Conservation (phyloP, 2,113 vertebrate genomes). For the Cacatua alba region DNA sequence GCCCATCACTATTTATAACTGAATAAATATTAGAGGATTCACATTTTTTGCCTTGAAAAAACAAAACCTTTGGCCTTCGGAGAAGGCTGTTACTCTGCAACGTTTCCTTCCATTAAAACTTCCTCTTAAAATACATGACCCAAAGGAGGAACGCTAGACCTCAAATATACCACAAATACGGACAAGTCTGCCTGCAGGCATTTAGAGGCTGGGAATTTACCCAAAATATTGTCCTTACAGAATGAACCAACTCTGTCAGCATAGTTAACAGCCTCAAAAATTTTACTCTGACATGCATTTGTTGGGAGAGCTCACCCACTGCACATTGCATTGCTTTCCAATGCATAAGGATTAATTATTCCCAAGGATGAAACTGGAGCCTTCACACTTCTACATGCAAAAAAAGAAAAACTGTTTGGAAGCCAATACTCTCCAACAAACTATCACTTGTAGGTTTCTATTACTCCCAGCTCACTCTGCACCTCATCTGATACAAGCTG, state of each 20-base stretch:
- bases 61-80: slow-evolving; percentile 13
- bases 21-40: slow-evolving; percentile 19
- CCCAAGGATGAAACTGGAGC: not conserved
- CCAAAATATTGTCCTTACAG: slow-evolving; percentile 25
- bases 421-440: not conserved
- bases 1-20: not conserved
- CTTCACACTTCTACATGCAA: not conserved
- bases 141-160: slow-evolving; percentile 11
- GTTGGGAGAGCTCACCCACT: not conserved
- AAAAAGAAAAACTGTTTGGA: not conserved
- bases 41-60: not conserved
- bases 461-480: not conserved
- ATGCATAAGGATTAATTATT: not conserved
- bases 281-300: not conserved
- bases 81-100: not conserved
- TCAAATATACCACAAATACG: slow-evolving; percentile 46
- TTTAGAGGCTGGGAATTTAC: slow-evolving; percentile 27
- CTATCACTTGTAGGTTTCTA: not conserved
- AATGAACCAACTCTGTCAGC: slow-evolving; percentile 26
- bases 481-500: not conserved
- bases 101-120: slow-evolving; percentile 46
- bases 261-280: not conserved
- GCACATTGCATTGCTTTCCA: not conserved
- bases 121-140: slow-evolving; percentile 23
- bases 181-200: slow-evolving; percentile 30